Conservation (phyloP, 2,113 vertebrate species). For the Barnardius zonarius region DNA sequence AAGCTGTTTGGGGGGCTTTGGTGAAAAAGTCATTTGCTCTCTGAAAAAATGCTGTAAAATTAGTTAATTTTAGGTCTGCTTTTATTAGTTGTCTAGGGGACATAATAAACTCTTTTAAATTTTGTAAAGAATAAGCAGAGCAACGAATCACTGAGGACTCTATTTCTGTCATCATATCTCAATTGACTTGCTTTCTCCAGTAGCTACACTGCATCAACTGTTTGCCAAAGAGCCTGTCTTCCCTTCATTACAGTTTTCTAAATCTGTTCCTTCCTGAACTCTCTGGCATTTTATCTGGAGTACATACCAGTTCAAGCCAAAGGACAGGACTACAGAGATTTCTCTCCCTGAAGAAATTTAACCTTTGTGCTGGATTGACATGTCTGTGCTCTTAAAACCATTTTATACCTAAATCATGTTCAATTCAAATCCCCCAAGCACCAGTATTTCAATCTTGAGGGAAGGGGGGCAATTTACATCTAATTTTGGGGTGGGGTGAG, state of each 20-base stretch:
- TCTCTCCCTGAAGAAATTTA: conserved; percentile 18
- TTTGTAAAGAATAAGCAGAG: background rate
- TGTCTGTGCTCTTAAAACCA: background rate
- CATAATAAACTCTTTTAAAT: background rate
- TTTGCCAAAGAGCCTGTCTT: background rate
- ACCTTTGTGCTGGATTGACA: conserved; percentile 23
- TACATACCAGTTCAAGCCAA: conserved; percentile 2
- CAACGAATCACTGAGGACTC: background rate
- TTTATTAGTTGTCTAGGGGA: background rate
- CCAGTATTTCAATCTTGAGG: background rate
- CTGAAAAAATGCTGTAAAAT: background rate
- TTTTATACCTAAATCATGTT: background rate
- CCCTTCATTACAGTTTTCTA: background rate
- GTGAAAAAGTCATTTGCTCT: background rate
- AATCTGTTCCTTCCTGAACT: conserved; percentile 5
- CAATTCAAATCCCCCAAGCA: background rate
- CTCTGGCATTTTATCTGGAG: conserved; percentile 35
- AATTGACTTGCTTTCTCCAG: background rate
- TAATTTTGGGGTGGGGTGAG: background rate
- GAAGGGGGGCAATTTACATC: background rate
- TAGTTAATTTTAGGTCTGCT: background rate
- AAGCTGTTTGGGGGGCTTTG: background rate
- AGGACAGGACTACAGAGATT: background rate
- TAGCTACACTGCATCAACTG: background rate
- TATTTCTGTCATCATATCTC: background rate